Evolutionary conservation across 2,888 invertebrate species (phyloP), one percentile per base, ranked within the genome.

Genomic region (Cerceris ruficornis): DNA sequence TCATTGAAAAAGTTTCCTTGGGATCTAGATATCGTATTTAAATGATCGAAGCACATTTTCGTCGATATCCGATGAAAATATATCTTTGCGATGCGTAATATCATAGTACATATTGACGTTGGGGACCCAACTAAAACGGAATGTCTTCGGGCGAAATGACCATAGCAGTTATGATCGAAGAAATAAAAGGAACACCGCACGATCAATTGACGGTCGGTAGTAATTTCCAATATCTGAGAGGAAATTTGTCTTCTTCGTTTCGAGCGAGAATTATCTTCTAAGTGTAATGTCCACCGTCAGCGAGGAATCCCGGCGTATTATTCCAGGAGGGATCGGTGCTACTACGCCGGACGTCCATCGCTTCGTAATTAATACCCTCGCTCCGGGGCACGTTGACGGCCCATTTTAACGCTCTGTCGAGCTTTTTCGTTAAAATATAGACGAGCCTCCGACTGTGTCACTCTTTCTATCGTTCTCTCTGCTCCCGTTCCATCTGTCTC

Each of bases 391-490:
- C 77, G 81, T 84, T 80, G 84, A 85, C 86, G 84, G 82, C 52
- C 75, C 80, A 75, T 82, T 85, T 85, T 84, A 82, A 86, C 84
- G 84, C 75, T 77, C 76, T 68, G 77, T 77, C 82, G 74, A 72
- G 73, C 77, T 80, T 81, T 28, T 62, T 76, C 74, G 80, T 85
- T 83, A 86, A 85, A 85, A 86, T 86, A 85, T 80, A 86, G 75
- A 85, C 72, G 74, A 74, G 70, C 62, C 55, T 72, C 55, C 78
- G 75, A 69, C 46, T 52, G 62, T 55, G 54, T 42, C 64, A 49
- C 61, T 49, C 50, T 15, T 43, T 41, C n/a, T 46, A 14, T 13
- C 58, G 11, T 58, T 17, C 43, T 58, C 41, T 54, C 15, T 14
- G 57, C 49, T 46, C 15, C 41, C 62, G 49, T 28, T 52, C 43